Conservation (phyloP, 2,888 invertebrate species). For the Pogonocherus hispidulus region DNA sequence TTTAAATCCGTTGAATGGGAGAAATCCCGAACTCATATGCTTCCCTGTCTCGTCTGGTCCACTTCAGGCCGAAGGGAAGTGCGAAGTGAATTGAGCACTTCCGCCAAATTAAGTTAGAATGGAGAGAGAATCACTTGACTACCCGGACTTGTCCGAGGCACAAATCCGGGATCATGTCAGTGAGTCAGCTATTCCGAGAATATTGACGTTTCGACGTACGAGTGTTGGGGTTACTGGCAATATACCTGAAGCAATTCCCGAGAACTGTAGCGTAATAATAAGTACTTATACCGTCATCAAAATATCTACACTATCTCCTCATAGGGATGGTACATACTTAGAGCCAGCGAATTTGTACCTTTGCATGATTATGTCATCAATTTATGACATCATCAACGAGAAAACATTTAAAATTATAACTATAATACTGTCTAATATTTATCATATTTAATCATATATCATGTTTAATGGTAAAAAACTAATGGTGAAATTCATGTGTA, state of each 20-base stretch:
- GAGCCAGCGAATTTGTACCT: too few species aligned
- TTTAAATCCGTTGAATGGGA: slow-evolving; percentile 29
- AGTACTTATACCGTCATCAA: too few species aligned
- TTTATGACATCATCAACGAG: too few species aligned
- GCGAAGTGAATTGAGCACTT: slow-evolving; percentile 49
- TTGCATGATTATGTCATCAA: too few species aligned
- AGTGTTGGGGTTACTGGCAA: background rate
- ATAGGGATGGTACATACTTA: too few species aligned
- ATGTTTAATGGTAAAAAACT: too few species aligned
- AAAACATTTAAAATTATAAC: too few species aligned
- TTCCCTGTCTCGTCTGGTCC: slow-evolving; percentile 36
- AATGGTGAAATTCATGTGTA: too few species aligned
- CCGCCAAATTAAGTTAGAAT: slow-evolving; percentile 51
- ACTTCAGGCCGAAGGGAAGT: slow-evolving; percentile 40
- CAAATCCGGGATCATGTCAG: slow-evolving; percentile 46
- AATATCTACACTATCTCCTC: too few species aligned
- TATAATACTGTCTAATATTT: too few species aligned
- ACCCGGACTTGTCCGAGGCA: slow-evolving; percentile 44
- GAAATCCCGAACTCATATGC: slow-evolving; percentile 16
- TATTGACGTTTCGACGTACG: slow-evolving; percentile 32
- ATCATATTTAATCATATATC: too few species aligned
- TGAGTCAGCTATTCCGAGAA: slow-evolving; percentile 44
- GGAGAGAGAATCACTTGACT: slow-evolving; percentile 48
- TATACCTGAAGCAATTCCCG: background rate
- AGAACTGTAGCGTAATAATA: background rate